Conservation (phyloP, 2,797 vertebrate species). For the Enteromius unitaeniatus region DNA sequence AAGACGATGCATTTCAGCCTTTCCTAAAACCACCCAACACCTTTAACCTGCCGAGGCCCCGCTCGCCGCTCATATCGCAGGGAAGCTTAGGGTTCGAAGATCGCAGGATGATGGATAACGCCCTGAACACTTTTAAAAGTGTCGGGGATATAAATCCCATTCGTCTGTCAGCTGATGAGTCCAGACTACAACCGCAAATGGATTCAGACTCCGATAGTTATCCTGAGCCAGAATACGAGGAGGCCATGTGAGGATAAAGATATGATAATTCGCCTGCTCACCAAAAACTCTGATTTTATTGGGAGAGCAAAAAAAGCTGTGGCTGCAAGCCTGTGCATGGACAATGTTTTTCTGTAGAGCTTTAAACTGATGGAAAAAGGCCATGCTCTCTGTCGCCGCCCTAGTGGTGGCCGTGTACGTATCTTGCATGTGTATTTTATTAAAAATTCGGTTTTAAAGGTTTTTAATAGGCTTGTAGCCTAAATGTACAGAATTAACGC, state of each 20-base stretch:
- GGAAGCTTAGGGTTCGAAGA: constrained; percentile 79
- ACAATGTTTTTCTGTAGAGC: background rate
- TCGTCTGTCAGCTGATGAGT: constrained; percentile 63
- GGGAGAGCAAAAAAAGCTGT: background rate
- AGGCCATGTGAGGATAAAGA: background rate
- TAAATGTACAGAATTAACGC: constrained; percentile 24
- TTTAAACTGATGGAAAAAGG: background rate
- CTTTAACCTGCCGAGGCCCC: constrained; percentile 81
- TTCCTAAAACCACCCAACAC: constrained; percentile 80
- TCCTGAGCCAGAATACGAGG: constrained; percentile 40
- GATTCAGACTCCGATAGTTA: constrained; percentile 3
- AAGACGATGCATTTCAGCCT: constrained; percentile 78
- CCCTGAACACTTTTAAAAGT: constrained; percentile 84
- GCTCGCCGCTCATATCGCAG: constrained; percentile 73
- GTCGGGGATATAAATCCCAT: constrained; percentile 71
- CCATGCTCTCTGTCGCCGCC: background rate
- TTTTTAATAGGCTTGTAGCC: constrained; percentile 13
- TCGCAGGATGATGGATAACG: constrained; percentile 80
- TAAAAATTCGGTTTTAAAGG: background rate
- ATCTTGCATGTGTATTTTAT: constrained; percentile 11
- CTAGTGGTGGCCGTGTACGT: constrained; percentile 1
- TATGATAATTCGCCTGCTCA: background rate
- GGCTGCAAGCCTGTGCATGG: background rate
- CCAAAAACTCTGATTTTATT: background rate
- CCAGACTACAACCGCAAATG: constrained; percentile 17